Percentiles rank a stretch among this genome's conserved stretches.
Conservation (phyloP, 2,113 vertebrate species). For the Macquaria ambigua region DNA sequence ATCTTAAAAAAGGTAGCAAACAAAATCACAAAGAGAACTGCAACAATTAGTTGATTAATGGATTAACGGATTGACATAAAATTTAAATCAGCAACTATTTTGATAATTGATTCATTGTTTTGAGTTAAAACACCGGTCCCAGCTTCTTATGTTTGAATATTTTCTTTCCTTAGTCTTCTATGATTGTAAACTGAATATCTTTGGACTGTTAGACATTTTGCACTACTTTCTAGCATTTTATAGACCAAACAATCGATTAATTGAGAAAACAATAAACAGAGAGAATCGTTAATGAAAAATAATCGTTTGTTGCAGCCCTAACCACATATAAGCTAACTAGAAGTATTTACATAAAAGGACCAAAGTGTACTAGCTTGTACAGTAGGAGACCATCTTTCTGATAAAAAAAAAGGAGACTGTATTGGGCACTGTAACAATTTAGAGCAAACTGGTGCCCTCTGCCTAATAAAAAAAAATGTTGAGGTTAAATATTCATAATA, state of each 20-base stretch:
- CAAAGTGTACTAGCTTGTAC: neutral
- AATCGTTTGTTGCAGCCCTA: neutral
- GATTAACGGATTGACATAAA: neutral
- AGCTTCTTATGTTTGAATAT: neutral
- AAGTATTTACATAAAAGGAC: neutral
- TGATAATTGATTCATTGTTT: neutral
- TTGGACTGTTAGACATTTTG: neutral
- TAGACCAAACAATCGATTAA: neutral
- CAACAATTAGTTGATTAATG: neutral
- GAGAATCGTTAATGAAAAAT: neutral
- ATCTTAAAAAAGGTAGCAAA: neutral
- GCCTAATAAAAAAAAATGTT: slow-evolving; percentile 44
- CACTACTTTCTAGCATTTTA: neutral
- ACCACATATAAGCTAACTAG: neutral
- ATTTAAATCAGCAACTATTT: neutral
- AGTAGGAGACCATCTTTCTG: neutral
- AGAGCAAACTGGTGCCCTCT: slow-evolving; percentile 46
- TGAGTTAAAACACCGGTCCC: neutral
- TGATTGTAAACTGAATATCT: neutral
- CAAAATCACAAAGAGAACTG: neutral
- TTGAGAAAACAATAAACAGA: neutral
- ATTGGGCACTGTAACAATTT: slow-evolving; percentile 7
- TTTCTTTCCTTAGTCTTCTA: neutral
- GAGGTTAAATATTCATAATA: slow-evolving; percentile 57
- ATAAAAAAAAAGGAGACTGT: slow-evolving; percentile 11